phyloP scores from a whole-genome alignment of 2,888 invertebrate species.

The Serrognathus titanus region DNA sequence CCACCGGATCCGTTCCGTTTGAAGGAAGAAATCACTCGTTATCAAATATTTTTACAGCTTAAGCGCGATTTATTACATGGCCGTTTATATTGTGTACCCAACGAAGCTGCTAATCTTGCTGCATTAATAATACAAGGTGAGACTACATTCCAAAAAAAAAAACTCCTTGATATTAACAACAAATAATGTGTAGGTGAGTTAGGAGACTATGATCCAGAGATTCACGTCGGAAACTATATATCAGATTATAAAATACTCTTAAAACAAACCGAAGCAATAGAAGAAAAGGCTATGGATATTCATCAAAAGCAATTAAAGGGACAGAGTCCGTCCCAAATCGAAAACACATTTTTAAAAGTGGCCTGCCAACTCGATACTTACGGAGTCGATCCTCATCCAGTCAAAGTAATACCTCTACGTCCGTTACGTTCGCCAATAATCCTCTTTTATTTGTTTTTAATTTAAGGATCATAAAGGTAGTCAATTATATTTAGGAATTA shows the following conservation, averaged over 20 bases:
- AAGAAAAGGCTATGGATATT: slow-evolving; percentile 89
- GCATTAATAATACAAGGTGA: slow-evolving; percentile 92
- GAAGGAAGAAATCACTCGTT: slow-evolving; percentile 91
- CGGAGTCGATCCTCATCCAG: slow-evolving; percentile 96
- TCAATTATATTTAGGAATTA: slow-evolving; percentile 90
- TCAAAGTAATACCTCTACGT: slow-evolving; percentile 65
- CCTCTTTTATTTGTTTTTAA: slow-evolving; percentile 7
- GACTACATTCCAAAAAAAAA: slow-evolving; percentile 33
- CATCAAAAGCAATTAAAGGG: slow-evolving; percentile 86
- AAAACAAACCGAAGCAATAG: slow-evolving; percentile 88
- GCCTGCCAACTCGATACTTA: slow-evolving; percentile 93
- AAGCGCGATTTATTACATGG: slow-evolving; percentile 94
- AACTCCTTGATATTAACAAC: too few relatives aligned
- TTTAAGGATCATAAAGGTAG: slow-evolving; percentile 87
- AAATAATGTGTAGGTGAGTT: slow-evolving; percentile 75
- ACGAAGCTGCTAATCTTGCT: slow-evolving; percentile 85
- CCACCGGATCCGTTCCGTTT: slow-evolving; percentile 91
- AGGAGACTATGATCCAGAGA: slow-evolving; percentile 88
- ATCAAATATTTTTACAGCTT: slow-evolving; percentile 90
- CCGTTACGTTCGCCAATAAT: background rate
- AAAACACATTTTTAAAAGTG: slow-evolving; percentile 86
- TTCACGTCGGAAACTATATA: slow-evolving; percentile 86
- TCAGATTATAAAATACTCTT: slow-evolving; percentile 86
- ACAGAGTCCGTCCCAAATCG: slow-evolving; percentile 82
- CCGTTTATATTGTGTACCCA: slow-evolving; percentile 84